Evolutionary conservation across 2,888 invertebrate genomes (phyloP).

Genomic region (Cotesia congregata): DNA sequence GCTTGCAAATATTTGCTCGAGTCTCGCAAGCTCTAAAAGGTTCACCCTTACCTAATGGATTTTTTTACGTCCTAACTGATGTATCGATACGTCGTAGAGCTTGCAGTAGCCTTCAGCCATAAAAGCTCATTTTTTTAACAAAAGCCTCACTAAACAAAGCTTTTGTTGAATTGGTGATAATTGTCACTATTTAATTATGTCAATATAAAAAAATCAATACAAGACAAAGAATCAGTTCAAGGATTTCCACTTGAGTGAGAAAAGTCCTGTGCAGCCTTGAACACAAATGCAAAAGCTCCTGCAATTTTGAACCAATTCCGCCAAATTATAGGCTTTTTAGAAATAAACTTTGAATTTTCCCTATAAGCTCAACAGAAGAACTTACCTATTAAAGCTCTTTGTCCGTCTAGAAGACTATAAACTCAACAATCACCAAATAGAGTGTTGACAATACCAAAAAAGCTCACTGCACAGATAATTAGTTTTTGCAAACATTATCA

Average conservation of each 20-base stretch:
- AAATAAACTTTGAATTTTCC: background rate
- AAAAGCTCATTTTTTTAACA: background rate
- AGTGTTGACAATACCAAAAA: background rate
- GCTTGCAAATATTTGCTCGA: background rate
- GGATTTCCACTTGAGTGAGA: slow-evolving; percentile 21
- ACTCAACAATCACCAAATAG: background rate
- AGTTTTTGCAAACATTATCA: background rate
- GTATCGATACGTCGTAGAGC: background rate
- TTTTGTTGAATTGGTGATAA: background rate
- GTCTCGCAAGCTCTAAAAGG: background rate
- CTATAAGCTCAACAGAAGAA: background rate
- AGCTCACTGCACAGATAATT: background rate
- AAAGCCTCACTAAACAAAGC: too few relatives aligned
- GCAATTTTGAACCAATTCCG: too few relatives aligned
- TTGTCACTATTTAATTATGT: background rate
- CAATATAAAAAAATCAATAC: background rate
- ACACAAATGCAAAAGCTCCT: slow-evolving; percentile 33
- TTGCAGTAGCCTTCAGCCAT: background rate
- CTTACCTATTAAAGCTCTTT: background rate
- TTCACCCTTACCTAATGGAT: background rate
- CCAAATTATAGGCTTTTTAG: background rate
- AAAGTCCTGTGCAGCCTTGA: slow-evolving; percentile 40
- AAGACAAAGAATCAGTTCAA: background rate
- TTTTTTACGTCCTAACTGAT: background rate
- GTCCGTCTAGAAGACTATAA: background rate